phyloP scores from a whole-genome alignment of 2,888 invertebrate genomes.

The Emmelina monodactyla region DNA sequence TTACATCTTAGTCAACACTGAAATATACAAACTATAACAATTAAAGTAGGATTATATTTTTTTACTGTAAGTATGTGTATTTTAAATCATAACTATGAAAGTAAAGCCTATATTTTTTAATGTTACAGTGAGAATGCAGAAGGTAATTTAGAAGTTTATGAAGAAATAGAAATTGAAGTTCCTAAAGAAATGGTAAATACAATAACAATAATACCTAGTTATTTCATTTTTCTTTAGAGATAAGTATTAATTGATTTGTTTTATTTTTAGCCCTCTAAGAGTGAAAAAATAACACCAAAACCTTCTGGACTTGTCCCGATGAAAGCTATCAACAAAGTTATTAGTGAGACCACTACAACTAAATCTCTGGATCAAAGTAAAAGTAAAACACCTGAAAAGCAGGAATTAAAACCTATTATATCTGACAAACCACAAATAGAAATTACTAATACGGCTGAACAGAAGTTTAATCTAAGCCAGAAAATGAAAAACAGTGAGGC shows the following conservation, averaged over 20 bases:
- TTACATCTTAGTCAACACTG: too few relatives aligned
- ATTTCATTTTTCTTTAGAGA: neutral
- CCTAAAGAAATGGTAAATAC: slow-evolving; percentile 45
- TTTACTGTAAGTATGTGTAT: too few relatives aligned
- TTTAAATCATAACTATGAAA: neutral
- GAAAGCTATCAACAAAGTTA: slow-evolving; percentile 34
- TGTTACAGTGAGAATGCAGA: slow-evolving; percentile 53
- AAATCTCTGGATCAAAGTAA: slow-evolving; percentile 30
- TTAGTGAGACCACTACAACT: slow-evolving; percentile 27
- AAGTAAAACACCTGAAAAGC: slow-evolving; percentile 17
- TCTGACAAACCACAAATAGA: slow-evolving; percentile 18
- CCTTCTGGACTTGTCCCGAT: slow-evolving; percentile 35
- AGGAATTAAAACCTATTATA: slow-evolving; percentile 20
- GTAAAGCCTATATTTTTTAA: neutral
- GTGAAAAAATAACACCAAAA: slow-evolving; percentile 26
- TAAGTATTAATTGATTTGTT: neutral
- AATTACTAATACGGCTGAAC: slow-evolving; percentile 25
- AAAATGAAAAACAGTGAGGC: slow-evolving; percentile 48
- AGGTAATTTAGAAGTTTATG: slow-evolving; percentile 60
- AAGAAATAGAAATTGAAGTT: slow-evolving; percentile 57
- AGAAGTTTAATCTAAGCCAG: slow-evolving; percentile 24
- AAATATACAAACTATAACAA: too few relatives aligned
- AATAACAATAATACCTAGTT: neutral
- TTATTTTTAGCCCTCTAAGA: slow-evolving; percentile 39
- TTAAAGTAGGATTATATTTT: too few relatives aligned